Evolutionary conservation across 2,113 vertebrate species (phyloP).

Genomic region (Bombycilla garrulus): DNA sequence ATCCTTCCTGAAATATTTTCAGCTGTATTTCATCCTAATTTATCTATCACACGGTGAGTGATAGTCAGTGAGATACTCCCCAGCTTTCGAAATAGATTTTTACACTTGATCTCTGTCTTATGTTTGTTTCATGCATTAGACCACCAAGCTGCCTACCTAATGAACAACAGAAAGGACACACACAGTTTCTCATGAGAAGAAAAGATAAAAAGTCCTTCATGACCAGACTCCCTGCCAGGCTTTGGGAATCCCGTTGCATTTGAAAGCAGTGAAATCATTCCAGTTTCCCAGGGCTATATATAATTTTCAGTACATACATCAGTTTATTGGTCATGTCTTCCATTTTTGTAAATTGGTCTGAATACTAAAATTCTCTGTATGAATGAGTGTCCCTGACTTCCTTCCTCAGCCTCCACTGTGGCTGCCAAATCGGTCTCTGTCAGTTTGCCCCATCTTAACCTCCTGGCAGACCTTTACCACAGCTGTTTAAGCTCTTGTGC

Average conservation of each 20-base stretch:
- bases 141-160: neutral
- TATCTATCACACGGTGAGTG: neutral
- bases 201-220: neutral
- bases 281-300: neutral
- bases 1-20: neutral
- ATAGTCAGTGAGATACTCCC: neutral
- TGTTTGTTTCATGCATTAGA: neutral
- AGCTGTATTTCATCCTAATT: neutral
- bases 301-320: neutral
- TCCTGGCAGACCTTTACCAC: neutral
- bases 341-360: neutral
- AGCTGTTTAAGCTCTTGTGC: neutral
- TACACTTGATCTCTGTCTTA: neutral
- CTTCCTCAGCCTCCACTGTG: neutral
- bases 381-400: neutral
- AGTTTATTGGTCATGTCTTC: neutral
- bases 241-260: neutral
- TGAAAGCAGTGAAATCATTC: neutral
- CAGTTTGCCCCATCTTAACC: neutral
- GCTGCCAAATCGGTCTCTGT: neutral
- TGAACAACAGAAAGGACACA: neutral
- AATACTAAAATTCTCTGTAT: neutral
- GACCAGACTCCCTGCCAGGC: neutral
- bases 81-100: neutral
- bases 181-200: neutral